phyloP scores from a whole-genome alignment of 2,113 vertebrate genomes.

The Pterocles gutturalis region DNA sequence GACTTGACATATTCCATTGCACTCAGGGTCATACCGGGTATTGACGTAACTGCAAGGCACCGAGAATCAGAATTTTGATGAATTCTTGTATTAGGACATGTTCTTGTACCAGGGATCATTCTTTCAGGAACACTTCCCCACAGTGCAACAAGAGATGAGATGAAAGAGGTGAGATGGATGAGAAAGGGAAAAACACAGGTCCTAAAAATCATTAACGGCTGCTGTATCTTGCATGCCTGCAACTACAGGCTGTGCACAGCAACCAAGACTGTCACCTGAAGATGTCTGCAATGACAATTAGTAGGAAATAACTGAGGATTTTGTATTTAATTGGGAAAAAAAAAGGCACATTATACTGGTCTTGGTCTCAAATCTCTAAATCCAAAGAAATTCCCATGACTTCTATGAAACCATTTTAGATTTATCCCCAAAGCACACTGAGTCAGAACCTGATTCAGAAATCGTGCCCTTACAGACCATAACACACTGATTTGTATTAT shows the following conservation, averaged over 20 bases:
- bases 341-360: background rate
- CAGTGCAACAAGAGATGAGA: background rate
- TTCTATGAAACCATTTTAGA: background rate
- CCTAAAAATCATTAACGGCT: background rate
- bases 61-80: background rate
- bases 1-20: background rate
- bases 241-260: background rate
- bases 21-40: rapidly evolving
- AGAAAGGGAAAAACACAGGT: background rate
- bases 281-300: background rate
- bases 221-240: background rate
- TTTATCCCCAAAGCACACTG: background rate
- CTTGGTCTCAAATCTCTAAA: background rate
- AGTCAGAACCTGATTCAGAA: background rate
- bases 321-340: background rate
- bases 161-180: background rate
- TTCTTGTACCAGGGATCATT: background rate
- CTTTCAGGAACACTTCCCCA: background rate
- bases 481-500: background rate
- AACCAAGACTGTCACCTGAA: background rate
- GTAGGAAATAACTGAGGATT: background rate
- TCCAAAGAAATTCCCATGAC: background rate
- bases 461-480: background rate
- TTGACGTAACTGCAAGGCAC: background rate
- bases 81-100: background rate